Base-by-base conservation (phyloP, 2,113 vertebrate genomes). In the Coptodon bakossiorum region DNA sequence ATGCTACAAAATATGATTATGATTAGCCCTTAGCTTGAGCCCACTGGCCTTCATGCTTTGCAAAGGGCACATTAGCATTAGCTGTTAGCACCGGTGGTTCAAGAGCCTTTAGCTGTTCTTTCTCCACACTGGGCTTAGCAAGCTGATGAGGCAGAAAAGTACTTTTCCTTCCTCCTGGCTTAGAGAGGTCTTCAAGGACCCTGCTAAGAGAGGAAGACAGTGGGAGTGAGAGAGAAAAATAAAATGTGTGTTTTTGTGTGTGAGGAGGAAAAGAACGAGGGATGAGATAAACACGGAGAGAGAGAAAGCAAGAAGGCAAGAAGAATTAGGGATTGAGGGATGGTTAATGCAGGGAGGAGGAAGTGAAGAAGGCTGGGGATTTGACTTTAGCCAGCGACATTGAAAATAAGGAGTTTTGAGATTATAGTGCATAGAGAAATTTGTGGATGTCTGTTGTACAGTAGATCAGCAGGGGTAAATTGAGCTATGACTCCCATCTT, bases 101-200 rank as follows among this genome's bases (percentile, higher is more conserved):
- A 83, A 82, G 90, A 86, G 93, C 93, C 93, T 89, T 90, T 81
- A 93, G 94, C 94, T 90, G 90, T 91, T 92, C 90, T 92, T 94
- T 95, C 94, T 92, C 94, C 90, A 90, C 93, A 89, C 84, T 56
- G 86, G 92, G 93, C 92, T 95, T 95, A 94, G 94, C 91, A 88
- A 93, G 89, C 93, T 94, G 94, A 95, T 96, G 96, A 96, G 94
- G 95, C 96, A 95, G 96, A 96, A 96, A 96, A 96, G 95, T 94
- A 94, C 90, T 95, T 96, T 95, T 94, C 88, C 93, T 91, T 95
- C 93, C 93, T 90, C 84, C 80, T 83, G 34, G 94, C 93, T 95
- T 94, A 92, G 91, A 81, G 88, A 84, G 84, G 89, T 92, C 93
- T 93, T 90, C 93, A 94, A 93, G 93, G 95, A 92, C 93, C 84